Evolutionary conservation across 2,113 vertebrate species (phyloP).

Genomic region (Xiphophorus hellerii): DNA sequence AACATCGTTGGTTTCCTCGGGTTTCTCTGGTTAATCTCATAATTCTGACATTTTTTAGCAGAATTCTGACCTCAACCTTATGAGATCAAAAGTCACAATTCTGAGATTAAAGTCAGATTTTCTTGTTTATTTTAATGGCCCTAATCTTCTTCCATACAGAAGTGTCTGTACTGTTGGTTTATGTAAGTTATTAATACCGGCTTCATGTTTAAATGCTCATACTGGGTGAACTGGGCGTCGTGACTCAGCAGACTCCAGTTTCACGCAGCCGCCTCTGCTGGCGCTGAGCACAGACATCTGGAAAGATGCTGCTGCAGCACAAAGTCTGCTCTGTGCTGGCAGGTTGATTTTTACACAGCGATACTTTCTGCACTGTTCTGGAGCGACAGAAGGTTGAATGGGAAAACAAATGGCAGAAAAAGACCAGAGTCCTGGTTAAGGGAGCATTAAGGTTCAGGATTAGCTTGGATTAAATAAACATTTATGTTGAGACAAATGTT

Average conservation of each 20-base stretch:
- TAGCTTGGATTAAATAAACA: no score
- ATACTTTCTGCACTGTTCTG: neutral
- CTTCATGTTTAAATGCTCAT: neutral
- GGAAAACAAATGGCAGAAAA: neutral
- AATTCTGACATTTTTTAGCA: no score
- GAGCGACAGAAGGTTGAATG: neutral
- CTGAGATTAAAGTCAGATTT: no score
- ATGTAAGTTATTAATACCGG: neutral
- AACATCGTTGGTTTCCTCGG: no score
- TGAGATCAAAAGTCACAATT: no score
- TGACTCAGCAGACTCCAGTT: neutral
- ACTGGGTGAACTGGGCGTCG: neutral
- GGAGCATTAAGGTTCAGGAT: no score
- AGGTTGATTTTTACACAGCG: neutral
- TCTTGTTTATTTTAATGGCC: no score
- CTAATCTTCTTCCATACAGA: no score
- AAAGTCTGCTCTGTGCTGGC: neutral
- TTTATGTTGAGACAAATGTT: no score
- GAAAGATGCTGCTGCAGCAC: neutral
- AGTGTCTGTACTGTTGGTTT: neutral
- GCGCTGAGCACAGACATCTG: neutral
- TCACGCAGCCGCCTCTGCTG: neutral
- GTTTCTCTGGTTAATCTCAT: neutral
- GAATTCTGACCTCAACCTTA: no score
- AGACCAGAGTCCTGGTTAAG: no score